Percentiles rank a stretch among this genome's conserved stretches.
phyloP scores from a whole-genome alignment of 2,888 invertebrate genomes.

The Zele albiditarsus region DNA sequence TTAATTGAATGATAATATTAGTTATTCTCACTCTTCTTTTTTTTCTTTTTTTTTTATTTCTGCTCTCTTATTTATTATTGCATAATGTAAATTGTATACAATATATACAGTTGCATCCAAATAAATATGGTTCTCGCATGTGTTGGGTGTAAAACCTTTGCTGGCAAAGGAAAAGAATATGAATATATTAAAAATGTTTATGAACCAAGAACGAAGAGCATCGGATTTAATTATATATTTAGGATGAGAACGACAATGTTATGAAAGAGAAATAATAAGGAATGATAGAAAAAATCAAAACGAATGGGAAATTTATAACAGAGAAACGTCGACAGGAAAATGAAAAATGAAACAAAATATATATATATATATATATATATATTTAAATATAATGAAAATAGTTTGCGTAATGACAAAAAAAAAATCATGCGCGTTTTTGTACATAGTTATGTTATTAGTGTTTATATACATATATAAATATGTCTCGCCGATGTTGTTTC shows the following conservation, averaged over 20 bases:
- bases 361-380: background rate
- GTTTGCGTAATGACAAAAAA: background rate
- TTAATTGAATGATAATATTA: background rate
- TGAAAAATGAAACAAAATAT: background rate
- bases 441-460: background rate
- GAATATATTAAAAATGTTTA: background rate
- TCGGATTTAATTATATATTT: background rate
- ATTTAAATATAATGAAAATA: background rate
- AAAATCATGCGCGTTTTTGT: background rate
- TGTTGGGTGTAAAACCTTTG: conserved; percentile 41
- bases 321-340: background rate
- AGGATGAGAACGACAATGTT: background rate
- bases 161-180: conserved; percentile 50
- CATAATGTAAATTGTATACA: background rate
- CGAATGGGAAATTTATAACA: background rate
- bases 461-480: background rate
- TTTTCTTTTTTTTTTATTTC: background rate
- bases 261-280: background rate
- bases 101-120: background rate
- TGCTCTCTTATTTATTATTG: background rate
- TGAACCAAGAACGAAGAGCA: background rate
- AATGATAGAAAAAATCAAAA: background rate
- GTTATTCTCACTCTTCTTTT: background rate
- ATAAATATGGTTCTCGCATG: conserved; percentile 17
- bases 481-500: background rate